Percentiles rank a stretch among this genome's conserved stretches.
phyloP scores from a whole-genome alignment of 2,888 invertebrate genomes.

The Amblyjoppa fuscipennis region DNA sequence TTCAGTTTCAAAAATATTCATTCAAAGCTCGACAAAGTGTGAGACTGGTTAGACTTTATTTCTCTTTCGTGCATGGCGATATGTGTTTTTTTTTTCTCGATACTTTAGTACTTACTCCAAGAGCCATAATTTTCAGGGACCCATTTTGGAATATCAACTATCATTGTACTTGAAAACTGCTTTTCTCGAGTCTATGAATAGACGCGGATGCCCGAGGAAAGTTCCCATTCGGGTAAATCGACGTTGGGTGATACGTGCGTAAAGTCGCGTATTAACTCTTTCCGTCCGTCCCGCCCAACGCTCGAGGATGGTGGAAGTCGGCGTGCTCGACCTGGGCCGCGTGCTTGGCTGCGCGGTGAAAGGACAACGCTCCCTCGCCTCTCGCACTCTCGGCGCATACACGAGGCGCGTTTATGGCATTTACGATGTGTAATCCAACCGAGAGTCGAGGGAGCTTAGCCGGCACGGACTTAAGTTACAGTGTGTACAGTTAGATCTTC shows the following conservation, averaged over 20 bases:
- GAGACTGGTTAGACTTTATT: no score
- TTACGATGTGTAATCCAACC: constrained; percentile 35
- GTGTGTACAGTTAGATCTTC: constrained; percentile 36
- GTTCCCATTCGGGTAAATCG: background rate
- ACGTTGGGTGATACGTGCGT: constrained; percentile 4
- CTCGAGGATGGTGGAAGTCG: constrained; percentile 36
- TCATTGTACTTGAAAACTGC: no score
- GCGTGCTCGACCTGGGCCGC: constrained; percentile 18
- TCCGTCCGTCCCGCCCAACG: constrained; percentile 10
- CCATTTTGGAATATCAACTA: no score
- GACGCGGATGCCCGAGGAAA: no score
- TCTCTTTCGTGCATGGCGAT: no score
- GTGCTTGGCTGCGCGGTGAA: constrained; percentile 47
- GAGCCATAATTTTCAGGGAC: no score
- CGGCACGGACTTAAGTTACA: background rate
- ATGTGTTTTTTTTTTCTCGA: no score
- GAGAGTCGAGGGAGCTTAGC: background rate
- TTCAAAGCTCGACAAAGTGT: no score
- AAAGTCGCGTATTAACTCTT: background rate
- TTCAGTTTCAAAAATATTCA: no score
- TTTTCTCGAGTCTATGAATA: no score
- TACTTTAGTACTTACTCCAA: no score
- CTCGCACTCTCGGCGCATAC: constrained; percentile 8
- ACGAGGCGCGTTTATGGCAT: constrained; percentile 50
- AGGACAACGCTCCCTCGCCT: constrained; percentile 60